These are phyloP conservation scores for Borostomias antarcticus DNA, from an alignment of 2,797 vertebrate genomes.

Conservation along the genomic window DNA sequence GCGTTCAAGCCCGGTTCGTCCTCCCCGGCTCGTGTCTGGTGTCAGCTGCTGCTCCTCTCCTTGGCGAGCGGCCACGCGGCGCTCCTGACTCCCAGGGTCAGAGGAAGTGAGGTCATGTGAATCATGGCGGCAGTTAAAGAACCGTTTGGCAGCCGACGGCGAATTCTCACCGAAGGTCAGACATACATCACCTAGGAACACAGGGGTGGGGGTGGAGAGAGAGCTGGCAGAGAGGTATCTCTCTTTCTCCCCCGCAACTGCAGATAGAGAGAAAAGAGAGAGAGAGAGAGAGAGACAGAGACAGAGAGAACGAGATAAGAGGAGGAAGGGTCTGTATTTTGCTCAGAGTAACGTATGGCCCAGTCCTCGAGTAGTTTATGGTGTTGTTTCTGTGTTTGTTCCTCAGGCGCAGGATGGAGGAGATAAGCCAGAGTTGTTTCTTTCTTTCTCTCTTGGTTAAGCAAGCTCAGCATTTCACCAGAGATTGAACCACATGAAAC, in stretches of 20 bases:
- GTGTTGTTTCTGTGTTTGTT: constrained; percentile 41
- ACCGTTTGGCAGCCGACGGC: constrained; percentile 64
- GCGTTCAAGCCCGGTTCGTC: no score
- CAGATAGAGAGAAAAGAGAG: constrained; percentile 40
- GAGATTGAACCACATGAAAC: not conserved
- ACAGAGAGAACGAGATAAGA: not conserved
- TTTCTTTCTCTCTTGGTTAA: constrained; percentile 10
- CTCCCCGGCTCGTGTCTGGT: constrained; percentile 56
- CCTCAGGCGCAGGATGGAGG: not conserved
- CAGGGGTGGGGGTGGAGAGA: not conserved
- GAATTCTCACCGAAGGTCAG: constrained; percentile 63
- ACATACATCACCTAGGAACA: not conserved
- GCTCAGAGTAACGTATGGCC: constrained; percentile 51
- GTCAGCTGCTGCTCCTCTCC: constrained; percentile 47
- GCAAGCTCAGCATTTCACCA: not conserved
- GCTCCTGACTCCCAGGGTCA: constrained; percentile 53
- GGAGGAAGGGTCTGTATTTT: constrained; percentile 17
- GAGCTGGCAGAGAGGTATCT: constrained; percentile 12
- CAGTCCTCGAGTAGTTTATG: constrained; percentile 50
- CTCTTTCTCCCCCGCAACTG: constrained; percentile 55
- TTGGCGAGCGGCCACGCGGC: constrained; percentile 52
- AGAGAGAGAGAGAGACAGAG: not conserved
- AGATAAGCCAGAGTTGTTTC: constrained; percentile 11
- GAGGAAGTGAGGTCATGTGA: constrained; percentile 71
- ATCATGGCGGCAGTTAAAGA: constrained; percentile 68